Percentiles rank a stretch among this genome's conserved stretches.
phyloP scores from a whole-genome alignment of 2,797 vertebrate genomes.

The Ptychobarbus kaznakovi region DNA sequence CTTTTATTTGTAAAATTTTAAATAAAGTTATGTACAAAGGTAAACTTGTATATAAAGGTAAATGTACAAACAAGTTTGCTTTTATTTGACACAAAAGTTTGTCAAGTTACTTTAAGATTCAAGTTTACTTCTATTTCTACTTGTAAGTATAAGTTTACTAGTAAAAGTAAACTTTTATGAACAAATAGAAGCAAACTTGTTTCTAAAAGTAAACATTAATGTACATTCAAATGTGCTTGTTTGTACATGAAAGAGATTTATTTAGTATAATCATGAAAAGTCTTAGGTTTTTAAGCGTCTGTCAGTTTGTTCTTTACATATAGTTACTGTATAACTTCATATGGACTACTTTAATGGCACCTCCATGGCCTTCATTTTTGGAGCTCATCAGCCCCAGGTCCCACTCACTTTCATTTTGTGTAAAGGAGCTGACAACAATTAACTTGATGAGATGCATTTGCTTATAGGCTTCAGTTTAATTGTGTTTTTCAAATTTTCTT shows the following conservation, averaged over 20 bases:
- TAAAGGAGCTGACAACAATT: constrained; percentile 2
- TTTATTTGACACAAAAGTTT: neutral
- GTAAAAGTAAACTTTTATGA: neutral
- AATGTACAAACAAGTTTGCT: neutral
- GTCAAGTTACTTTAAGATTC: neutral
- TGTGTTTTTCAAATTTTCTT: constrained; percentile 47
- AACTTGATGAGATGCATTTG: constrained; percentile 35
- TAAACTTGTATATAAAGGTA: neutral
- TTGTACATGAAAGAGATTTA: neutral
- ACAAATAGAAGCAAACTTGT: neutral
- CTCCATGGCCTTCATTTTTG: neutral
- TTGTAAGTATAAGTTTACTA: neutral
- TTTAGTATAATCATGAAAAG: neutral
- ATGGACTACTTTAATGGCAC: neutral
- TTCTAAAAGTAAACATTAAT: neutral
- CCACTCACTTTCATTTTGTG: neutral
- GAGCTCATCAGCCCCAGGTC: neutral
- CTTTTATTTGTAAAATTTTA: neutral
- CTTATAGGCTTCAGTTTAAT: constrained; percentile 41
- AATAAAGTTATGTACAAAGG: neutral
- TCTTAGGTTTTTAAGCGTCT: neutral
- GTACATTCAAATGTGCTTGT: neutral
- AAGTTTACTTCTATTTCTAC: neutral
- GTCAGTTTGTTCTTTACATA: neutral
- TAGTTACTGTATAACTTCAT: neutral